phyloP scores from a whole-genome alignment of 2,888 invertebrate species.

The Microctonus brassicae region DNA sequence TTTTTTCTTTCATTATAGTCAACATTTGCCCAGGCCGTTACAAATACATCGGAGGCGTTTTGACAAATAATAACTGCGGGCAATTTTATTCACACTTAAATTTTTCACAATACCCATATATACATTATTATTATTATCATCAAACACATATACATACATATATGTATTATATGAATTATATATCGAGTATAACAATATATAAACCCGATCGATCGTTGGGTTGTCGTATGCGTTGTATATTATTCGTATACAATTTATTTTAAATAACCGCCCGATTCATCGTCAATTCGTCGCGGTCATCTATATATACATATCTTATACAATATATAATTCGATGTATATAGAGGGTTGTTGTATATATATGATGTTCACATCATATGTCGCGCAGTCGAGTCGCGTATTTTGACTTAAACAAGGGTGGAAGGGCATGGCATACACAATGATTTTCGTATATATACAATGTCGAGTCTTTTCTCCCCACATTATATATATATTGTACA shows the following conservation, averaged over 20 bases:
- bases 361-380: constrained; percentile 38
- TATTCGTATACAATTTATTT: constrained; percentile 58
- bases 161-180: too few relatives aligned
- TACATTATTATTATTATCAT: too few relatives aligned
- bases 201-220: not conserved
- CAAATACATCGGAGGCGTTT: too few relatives aligned
- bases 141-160: too few relatives aligned
- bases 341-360: constrained; percentile 23
- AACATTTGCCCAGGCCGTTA: too few relatives aligned
- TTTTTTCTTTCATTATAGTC: too few relatives aligned
- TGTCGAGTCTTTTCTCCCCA: constrained; percentile 13
- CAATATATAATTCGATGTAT: not conserved
- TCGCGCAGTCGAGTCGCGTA: constrained; percentile 37
- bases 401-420: constrained; percentile 29
- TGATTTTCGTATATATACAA: constrained; percentile 8
- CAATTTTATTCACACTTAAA: too few relatives aligned
- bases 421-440: constrained; percentile 26
- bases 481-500: too few relatives aligned
- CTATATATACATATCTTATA: constrained; percentile 32
- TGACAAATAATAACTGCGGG: too few relatives aligned
- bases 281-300: constrained; percentile 55
- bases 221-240: constrained; percentile 41
- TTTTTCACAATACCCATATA: too few relatives aligned
- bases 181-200: not conserved
- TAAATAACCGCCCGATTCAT: constrained; percentile 58